These are phyloP conservation scores for Pheosia gnoma DNA, from an alignment of 2,888 invertebrate species.

Conservation along the genomic window DNA sequence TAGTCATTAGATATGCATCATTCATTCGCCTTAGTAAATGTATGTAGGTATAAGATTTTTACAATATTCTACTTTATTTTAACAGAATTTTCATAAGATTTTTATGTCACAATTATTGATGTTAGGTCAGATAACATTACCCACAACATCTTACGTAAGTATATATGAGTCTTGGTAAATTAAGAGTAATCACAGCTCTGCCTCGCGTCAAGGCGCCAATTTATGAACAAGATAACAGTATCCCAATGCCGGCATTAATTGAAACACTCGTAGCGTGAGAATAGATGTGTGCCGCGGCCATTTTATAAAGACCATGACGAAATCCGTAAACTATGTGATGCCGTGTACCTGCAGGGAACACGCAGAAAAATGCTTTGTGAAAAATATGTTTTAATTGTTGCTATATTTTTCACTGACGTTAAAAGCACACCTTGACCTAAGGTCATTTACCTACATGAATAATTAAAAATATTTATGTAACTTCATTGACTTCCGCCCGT, in stretches of 20 bases:
- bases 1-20: too few relatives aligned
- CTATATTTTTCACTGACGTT: too few relatives aligned
- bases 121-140: background rate
- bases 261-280: conserved; percentile 1
- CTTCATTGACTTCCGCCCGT: background rate
- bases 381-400: too few relatives aligned
- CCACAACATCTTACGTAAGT: background rate
- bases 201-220: conserved; percentile 12
- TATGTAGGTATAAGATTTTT: too few relatives aligned
- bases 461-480: background rate
- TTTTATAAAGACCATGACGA: conserved; percentile 4
- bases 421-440: background rate
- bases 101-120: background rate
- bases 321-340: conserved; percentile 3
- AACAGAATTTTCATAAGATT: too few relatives aligned
- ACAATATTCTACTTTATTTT: too few relatives aligned
- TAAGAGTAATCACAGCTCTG: conserved; percentile 13
- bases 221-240: conserved; percentile 8
- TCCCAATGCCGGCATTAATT: conserved; percentile 12
- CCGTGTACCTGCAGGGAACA: background rate
- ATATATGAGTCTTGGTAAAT: conserved; percentile 6
- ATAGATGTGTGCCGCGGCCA: conserved; percentile 3
- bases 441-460: background rate
- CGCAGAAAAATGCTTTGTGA: too few relatives aligned
- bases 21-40: too few relatives aligned